phyloP scores from a whole-genome alignment of 1,140 invertebrate species.

The Macrosteles quadrilineatus region DNA sequence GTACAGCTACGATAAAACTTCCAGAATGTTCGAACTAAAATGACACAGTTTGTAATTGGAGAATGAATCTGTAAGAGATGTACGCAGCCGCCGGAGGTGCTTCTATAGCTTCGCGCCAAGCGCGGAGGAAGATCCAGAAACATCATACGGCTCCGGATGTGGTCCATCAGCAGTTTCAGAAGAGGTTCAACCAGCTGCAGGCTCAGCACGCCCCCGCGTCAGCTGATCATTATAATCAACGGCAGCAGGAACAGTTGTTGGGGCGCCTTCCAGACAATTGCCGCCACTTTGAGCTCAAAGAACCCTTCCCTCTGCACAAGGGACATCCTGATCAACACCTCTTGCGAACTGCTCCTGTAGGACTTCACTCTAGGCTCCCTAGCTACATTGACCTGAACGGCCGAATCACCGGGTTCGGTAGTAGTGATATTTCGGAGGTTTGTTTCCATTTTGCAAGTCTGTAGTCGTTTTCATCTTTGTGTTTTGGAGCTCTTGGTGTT shows the following conservation, averaged over 20 bases:
- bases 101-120: constrained; percentile 68
- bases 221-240: constrained; percentile 34
- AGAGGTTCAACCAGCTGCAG: constrained; percentile 43
- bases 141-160: constrained; percentile 40
- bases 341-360: constrained; percentile 4
- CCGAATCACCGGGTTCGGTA: constrained; percentile 34
- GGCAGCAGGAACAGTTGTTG: constrained; percentile 29
- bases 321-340: not conserved
- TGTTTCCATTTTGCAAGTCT: not conserved
- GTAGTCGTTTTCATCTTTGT: not conserved
- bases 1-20: too few relatives aligned
- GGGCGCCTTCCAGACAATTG: constrained; percentile 14
- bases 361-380: constrained; percentile 33
- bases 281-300: constrained; percentile 26
- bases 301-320: constrained; percentile 11
- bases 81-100: constrained; percentile 74
- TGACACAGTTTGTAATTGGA: too few relatives aligned
- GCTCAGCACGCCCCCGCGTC: constrained; percentile 42
- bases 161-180: constrained; percentile 45
- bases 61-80: too few relatives aligned
- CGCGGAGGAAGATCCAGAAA: constrained; percentile 48
- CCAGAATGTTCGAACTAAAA: too few relatives aligned
- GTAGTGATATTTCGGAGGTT: constrained; percentile 37
- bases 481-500: not conserved
- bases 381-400: constrained; percentile 39